Conservation (phyloP, 2,888 invertebrate species). For the Tenthredo scrophulariae region DNA sequence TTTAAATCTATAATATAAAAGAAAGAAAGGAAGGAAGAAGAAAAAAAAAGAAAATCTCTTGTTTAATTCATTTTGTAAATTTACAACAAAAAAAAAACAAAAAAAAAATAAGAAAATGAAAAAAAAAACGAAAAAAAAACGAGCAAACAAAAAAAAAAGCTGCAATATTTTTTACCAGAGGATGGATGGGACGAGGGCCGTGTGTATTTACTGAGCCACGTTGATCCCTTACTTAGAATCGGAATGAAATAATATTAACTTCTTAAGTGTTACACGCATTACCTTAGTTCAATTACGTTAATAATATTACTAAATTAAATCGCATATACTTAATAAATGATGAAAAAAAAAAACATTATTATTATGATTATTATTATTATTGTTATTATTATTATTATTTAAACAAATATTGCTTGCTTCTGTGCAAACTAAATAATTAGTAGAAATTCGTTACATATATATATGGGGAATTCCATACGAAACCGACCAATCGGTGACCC, state of each 20-base stretch:
- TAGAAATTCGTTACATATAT: slow-evolving; percentile 12
- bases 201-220: slow-evolving; percentile 68
- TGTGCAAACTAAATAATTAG: not conserved
- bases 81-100: slow-evolving; percentile 59
- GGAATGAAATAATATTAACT: slow-evolving; percentile 62
- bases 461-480: too few species aligned
- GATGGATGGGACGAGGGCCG: slow-evolving; percentile 72
- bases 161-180: slow-evolving; percentile 77
- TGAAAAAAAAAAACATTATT: not conserved
- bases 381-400: not conserved
- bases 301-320: slow-evolving; percentile 45
- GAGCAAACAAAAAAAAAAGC: not conserved
- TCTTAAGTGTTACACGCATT: slow-evolving; percentile 55
- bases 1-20: not conserved
- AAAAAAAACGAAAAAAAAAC: not conserved
- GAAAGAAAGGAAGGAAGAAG: too few species aligned
- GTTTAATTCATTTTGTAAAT: slow-evolving; percentile 40
- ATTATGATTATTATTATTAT: not conserved
- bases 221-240: slow-evolving; percentile 61
- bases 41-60: not conserved
- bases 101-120: slow-evolving; percentile 55
- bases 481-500: too few species aligned
- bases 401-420: slow-evolving; percentile 35
- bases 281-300: slow-evolving; percentile 61
- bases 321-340: slow-evolving; percentile 21